Percentiles rank a stretch among this genome's conserved stretches.
Conservation (phyloP, 2,888 invertebrate genomes). For the Epinotia demarniana region DNA sequence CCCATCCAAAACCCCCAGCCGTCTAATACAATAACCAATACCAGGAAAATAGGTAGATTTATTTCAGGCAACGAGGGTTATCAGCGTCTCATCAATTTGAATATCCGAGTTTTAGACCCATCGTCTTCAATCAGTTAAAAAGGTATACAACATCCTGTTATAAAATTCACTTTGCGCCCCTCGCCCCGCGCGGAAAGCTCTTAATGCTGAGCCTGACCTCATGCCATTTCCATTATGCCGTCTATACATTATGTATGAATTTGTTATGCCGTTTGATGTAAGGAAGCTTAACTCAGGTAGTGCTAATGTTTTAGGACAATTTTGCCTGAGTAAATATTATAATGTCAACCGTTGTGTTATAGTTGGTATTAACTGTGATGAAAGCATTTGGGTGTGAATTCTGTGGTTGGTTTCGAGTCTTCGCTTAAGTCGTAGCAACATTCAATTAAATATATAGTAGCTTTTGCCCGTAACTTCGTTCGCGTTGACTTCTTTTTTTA, state of each 20-base stretch:
- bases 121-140: slow-evolving; percentile 49
- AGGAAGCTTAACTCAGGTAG: slow-evolving; percentile 82
- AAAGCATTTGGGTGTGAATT: background rate
- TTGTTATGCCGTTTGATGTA: slow-evolving; percentile 85
- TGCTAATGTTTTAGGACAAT: slow-evolving; percentile 73
- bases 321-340: slow-evolving; percentile 56
- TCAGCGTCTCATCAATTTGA: slow-evolving; percentile 47
- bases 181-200: slow-evolving; percentile 74
- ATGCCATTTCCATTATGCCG: slow-evolving; percentile 83
- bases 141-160: slow-evolving; percentile 67
- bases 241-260: slow-evolving; percentile 85
- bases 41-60: slow-evolving; percentile 11
- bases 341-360: slow-evolving; percentile 37
- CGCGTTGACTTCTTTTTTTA: too few relatives aligned
- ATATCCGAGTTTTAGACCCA: slow-evolving; percentile 44
- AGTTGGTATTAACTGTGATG: background rate
- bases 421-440: too few relatives aligned
- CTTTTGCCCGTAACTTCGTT: too few relatives aligned
- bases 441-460: too few relatives aligned
- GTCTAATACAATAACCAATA: slow-evolving; percentile 18
- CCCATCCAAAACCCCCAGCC: background rate
- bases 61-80: slow-evolving; percentile 18
- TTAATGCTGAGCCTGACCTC: slow-evolving; percentile 84
- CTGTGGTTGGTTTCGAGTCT: background rate
- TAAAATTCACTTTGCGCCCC: slow-evolving; percentile 81